Evolutionary conservation across 2,888 invertebrate species (phyloP), one percentile per base, ranked within the genome.

Genomic region (Subacronicta megacephala): DNA sequence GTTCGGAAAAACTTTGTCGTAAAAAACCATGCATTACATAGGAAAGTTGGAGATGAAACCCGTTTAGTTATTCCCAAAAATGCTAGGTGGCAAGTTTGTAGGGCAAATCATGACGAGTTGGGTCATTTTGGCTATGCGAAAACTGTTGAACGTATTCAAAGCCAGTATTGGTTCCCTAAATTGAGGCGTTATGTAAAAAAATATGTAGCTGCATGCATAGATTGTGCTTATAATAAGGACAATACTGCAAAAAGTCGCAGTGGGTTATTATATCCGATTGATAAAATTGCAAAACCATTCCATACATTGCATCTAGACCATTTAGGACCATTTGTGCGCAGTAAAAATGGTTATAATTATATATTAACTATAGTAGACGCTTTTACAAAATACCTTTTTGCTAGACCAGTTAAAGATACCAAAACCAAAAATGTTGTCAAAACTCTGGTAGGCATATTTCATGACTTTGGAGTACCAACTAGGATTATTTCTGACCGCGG

Each of bases 111-210:
- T 31, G 59, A 59, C 29, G 53, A 59, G 1, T 18, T 43, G 2
- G 59, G 59, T 12, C 59, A 59, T 20, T 42, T 41, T 7, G 59
- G 52, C 4, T 12, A 18, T 18, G 13, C 46, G 0, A 59, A 59
- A n/a, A 59, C 53, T 0, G 2, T 44, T 1, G 47, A 53, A 6
- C 31, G 38, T 7, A 53, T 59, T n/a, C 26, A 42, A 33, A 26
- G 29, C 5, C 7, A 10, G 1, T 53, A 26, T 9, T 53, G 53
- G 53, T 59, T 59, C 16, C 44, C 53, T 0, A 59, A 53, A 40
- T 9, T 47, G 7, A 10, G 35, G 1, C 15, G 41, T 1, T 52
- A 16, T n/a, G 29, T 52, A 20, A 42, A 47, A 10, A 42, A 58
- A 16, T 45, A 44, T 29, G 53, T 59, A 3, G 18, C 15, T 1